Conservation (phyloP, 1,140 invertebrate species). For the Euwallacea similis region DNA sequence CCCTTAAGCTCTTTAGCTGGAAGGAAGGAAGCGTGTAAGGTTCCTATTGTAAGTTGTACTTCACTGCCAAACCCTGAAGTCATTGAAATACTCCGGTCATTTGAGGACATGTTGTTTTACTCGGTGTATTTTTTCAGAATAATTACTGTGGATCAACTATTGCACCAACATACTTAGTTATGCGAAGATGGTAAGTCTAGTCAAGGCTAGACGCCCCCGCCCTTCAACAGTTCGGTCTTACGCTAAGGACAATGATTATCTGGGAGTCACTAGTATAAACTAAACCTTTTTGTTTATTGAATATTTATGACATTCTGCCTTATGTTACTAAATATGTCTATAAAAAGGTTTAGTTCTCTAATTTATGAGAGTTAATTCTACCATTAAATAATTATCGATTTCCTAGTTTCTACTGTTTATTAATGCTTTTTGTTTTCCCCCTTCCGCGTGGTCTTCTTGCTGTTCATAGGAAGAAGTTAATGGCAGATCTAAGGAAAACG, state of each 20-base stretch:
- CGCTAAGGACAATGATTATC: conserved; percentile 14
- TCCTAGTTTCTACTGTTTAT: conserved; percentile 39
- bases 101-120: conserved; percentile 47
- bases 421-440: conserved; percentile 53
- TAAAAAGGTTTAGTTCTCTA: conserved; percentile 10
- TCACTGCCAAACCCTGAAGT: conserved; percentile 32
- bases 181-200: conserved; percentile 54
- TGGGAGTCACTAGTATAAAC: conserved; percentile 7
- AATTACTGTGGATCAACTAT: conserved; percentile 54
- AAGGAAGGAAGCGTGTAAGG: no score
- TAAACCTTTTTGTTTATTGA: conserved; percentile 7
- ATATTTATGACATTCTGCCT: background rate
- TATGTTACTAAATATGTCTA: background rate
- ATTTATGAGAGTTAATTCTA: background rate
- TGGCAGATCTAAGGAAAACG: conserved; percentile 63
- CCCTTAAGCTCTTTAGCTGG: no score
- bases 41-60: no score
- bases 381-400: no score
- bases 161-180: conserved; percentile 51
- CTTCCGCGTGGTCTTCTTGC: conserved; percentile 58
- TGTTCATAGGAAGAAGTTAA: conserved; percentile 67
- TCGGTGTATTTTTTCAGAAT: conserved; percentile 55
- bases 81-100: conserved; percentile 5
- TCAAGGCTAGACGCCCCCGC: conserved; percentile 51
- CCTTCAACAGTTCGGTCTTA: conserved; percentile 6